These are phyloP conservation scores for Orchestes rusci DNA, from an alignment of 2,888 invertebrate species.

Conservation along the genomic window DNA sequence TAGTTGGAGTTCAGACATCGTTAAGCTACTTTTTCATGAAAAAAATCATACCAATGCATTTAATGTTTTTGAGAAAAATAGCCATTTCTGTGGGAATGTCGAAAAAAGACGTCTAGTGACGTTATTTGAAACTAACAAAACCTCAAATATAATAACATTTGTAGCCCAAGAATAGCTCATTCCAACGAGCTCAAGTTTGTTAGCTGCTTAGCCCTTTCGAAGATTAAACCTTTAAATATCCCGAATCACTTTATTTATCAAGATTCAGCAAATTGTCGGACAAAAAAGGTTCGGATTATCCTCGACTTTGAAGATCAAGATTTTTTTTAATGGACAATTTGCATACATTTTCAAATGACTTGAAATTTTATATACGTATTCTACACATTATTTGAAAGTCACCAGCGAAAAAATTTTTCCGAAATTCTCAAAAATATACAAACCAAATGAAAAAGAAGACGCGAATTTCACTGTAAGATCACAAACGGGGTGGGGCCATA, in stretches of 20 bases:
- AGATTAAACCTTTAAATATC: constrained; percentile 3
- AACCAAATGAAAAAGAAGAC: too few relatives aligned
- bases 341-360: too few relatives aligned
- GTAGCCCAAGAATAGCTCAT: constrained; percentile 5
- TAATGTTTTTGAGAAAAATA: constrained; percentile 5
- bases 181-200: constrained; percentile 1
- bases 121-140: constrained; percentile 4
- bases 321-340: too few relatives aligned
- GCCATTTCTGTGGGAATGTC: constrained; percentile 8
- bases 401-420: too few relatives aligned
- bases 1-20: not conserved
- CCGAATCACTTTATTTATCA: constrained; percentile 2
- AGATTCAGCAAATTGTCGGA: too few relatives aligned
- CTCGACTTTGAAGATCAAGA: too few relatives aligned
- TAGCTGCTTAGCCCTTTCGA: constrained; percentile 1
- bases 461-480: too few relatives aligned
- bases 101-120: constrained; percentile 6
- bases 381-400: too few relatives aligned
- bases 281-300: too few relatives aligned
- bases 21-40: constrained; percentile 6
- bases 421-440: too few relatives aligned
- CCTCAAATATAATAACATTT: constrained; percentile 1
- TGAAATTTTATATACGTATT: too few relatives aligned
- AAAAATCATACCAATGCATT: constrained; percentile 4
- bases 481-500: too few relatives aligned